Conservation (phyloP, 1,140 invertebrate species). For the Heliothis subflexa region DNA sequence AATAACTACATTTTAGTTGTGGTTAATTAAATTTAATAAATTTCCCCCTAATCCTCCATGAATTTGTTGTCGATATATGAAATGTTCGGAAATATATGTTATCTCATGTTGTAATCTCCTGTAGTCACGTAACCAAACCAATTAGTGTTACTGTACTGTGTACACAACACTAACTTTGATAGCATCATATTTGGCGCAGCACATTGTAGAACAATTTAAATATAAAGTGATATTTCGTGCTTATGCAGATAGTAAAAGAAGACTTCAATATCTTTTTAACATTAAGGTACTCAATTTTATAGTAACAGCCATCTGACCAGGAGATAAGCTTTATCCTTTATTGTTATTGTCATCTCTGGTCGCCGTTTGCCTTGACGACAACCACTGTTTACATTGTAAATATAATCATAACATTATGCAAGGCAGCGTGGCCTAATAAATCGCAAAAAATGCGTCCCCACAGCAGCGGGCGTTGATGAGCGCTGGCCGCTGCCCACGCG, state of each 20-base stretch:
- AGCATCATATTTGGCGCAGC: background rate
- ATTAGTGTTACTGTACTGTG: background rate
- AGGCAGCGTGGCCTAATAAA: slow-evolving; percentile 17
- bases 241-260: background rate
- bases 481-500: background rate
- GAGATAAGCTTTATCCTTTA: slow-evolving; percentile 11
- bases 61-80: background rate
- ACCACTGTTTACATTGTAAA: slow-evolving; percentile 21
- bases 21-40: slow-evolving; percentile 6
- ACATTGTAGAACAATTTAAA: background rate
- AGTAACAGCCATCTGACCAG: background rate
- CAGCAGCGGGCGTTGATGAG: background rate
- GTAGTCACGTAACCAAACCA: background rate
- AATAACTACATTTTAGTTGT: background rate
- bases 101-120: background rate
- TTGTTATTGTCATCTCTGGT: slow-evolving; percentile 18
- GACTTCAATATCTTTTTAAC: background rate
- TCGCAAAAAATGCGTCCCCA: slow-evolving; percentile 19
- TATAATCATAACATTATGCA: slow-evolving; percentile 36
- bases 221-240: background rate
- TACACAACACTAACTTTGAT: background rate
- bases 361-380: slow-evolving; percentile 8
- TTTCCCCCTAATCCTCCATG: background rate
- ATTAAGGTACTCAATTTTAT: slow-evolving; percentile 2
- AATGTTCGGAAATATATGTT: background rate